Evolutionary conservation across 2,797 vertebrate genomes (phyloP), one percentile per base, ranked within the genome.

Genomic region (Neosalanx taihuensis): DNA sequence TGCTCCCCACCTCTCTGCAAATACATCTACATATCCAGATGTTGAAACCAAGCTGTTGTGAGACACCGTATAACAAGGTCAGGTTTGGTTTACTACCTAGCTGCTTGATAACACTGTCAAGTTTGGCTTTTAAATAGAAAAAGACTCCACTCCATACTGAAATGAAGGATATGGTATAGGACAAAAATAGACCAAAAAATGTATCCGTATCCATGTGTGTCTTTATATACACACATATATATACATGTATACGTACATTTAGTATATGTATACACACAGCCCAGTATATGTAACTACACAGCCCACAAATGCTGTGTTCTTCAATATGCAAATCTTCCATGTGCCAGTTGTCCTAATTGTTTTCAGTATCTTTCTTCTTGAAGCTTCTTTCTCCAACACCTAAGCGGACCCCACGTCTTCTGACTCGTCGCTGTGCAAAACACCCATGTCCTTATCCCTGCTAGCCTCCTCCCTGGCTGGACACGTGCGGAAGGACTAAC

Each of bases 271-370:
- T 26, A 26, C n/a, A n/a, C n/a, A n/a, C n/a, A n/a, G n/a, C n/a
- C n/a, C n/a, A 26, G 23, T 26, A 26, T 26, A 26, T 26, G 23
- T 26, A 26, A 3, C 41, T 13, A 46, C 41, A 46, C 41, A 46
- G 41, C 41, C 10, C 41, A 13, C 41, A 12, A 46, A 46, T 46
- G 41, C 12, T 46, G 12, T 64, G 61, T 33, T 51, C 18, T 64
- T 71, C 70, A 56, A 37, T 23, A n/a, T 35, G 20, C 62, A 51
- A 61, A 46, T 70, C 70, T 57, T 56, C 30, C 66, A 68, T 57
- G 41, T 65, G 35, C 33, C 20, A 70, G 33, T 29, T 23, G 64
- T 35, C 70, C 35, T 49, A 5, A 23, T 49, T 26, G 17, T 64
- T 7, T 7, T 56, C 51, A 5, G 15, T 35, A 49, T 64, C 35